Evolutionary conservation across 2,113 vertebrate species (phyloP), one percentile per base, ranked within the genome.

Genomic region (Sceloporus undulatus): DNA sequence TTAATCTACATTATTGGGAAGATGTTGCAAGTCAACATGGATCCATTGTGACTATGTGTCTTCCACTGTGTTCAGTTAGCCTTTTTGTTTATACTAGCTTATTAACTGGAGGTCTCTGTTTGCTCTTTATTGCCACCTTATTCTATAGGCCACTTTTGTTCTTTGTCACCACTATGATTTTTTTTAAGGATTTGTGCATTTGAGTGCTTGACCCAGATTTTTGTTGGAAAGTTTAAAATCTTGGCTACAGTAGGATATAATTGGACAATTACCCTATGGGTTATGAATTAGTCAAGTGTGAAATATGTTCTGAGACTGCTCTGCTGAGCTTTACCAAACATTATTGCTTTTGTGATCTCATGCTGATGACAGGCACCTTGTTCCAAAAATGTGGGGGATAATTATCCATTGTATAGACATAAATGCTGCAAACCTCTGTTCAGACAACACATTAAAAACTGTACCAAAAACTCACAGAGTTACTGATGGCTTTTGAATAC

Each of bases 201-300:
- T 23, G 65, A 6, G 6, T 10, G 10, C 85, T 8, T 70, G 6
- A 18, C 80, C 89, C 79, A 59, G 62, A 29, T 90, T 91, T 92
- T 88, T 79, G 52, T 74, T 85, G 73, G 78, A 42, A 23, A 54
- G 62, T 56, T 94, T 59, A 88, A 54, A 81, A 83, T 75, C 75
- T 79, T 75, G 10, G 87, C 77, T 81, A 70, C 48, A 82, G 74
- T 62, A 85, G 88, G 62, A 8, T 87, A 89, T 85, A 92, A 88
- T 0, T 90, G 66, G 91, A 83, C 92, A 84, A 19, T 87, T 89
- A 80, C 80, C 89, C 40, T 1, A 80, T 29, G 16, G 7, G 54
- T 84, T 93, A 29, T 38, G 29, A 89, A 62, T 65, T 85, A 82
- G 18, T 80, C 70, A 83, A 48, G 52, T 84, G 85, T 90, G 87